Evolutionary conservation across 1,140 invertebrate species (phyloP).

Genomic region (Euschistus heros): DNA sequence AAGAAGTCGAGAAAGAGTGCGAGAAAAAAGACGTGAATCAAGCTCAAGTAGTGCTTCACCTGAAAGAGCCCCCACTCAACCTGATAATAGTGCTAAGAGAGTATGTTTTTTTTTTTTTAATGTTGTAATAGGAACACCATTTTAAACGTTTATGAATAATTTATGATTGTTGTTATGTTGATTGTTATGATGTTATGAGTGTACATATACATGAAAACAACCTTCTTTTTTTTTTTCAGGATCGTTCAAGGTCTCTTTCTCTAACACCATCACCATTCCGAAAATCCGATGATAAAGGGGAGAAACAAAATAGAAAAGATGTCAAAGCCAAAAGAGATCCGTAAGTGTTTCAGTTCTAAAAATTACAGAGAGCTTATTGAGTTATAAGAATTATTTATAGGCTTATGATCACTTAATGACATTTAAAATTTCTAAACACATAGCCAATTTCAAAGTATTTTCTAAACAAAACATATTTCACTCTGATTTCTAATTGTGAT

Average conservation of each 20-base stretch:
- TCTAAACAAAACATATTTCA: too few species aligned
- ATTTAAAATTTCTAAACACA: too few species aligned
- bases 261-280: constrained; percentile 32
- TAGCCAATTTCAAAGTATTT: too few species aligned
- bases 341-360: not conserved
- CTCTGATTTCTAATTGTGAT: too few species aligned
- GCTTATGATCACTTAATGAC: too few species aligned
- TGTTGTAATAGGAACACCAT: too few species aligned
- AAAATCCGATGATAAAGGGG: constrained; percentile 29
- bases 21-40: constrained; percentile 33
- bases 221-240: constrained; percentile 19
- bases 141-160: too few species aligned
- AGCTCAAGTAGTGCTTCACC: constrained; percentile 27
- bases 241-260: constrained; percentile 22
- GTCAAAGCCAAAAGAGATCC: constrained; percentile 8
- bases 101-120: constrained; percentile 16
- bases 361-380: too few species aligned
- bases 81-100: not conserved
- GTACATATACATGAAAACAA: too few species aligned
- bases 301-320: constrained; percentile 22
- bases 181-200: too few species aligned
- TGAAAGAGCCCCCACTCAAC: not conserved
- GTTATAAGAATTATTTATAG: too few species aligned
- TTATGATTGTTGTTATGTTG: too few species aligned
- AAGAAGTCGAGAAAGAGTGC: constrained; percentile 14